phyloP scores from a whole-genome alignment of 2,797 vertebrate species.

The Telmatherina bonti region DNA sequence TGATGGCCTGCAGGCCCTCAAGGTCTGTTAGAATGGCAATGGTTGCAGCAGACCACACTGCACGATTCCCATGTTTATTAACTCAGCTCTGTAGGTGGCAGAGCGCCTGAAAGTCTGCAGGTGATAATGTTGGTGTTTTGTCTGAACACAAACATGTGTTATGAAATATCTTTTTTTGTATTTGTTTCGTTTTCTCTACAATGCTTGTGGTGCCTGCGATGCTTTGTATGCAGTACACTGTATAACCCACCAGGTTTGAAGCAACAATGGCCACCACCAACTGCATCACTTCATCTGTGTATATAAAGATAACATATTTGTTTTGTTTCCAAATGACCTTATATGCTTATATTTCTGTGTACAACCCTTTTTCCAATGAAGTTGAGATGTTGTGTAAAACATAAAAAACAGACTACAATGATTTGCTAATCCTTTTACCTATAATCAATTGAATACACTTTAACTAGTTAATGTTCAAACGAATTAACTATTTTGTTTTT shows the following conservation, averaged over 20 bases:
- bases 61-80: conserved; percentile 63
- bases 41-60: conserved; percentile 73
- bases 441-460: too few species aligned
- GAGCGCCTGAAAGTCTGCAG: conserved; percentile 29
- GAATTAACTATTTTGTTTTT: too few species aligned
- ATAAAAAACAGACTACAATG: too few species aligned
- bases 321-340: not conserved
- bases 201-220: not conserved
- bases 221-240: not conserved
- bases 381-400: too few species aligned
- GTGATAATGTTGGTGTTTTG: conserved; percentile 13
- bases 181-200: not conserved
- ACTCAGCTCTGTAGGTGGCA: conserved; percentile 52
- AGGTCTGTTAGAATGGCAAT: conserved; percentile 50
- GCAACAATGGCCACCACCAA: not conserved
- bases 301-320: not conserved
- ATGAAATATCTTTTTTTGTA: not conserved
- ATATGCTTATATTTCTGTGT: not conserved
- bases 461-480: too few species aligned
- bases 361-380: too few species aligned
- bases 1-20: conserved; percentile 72
- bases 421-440: too few species aligned
- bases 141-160: conserved; percentile 21
- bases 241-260: not conserved
- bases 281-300: not conserved